Percentiles rank a stretch among this genome's conserved stretches.
Evolutionary conservation across 2,113 vertebrate species (phyloP).

Genomic region (Crotalus tigris): DNA sequence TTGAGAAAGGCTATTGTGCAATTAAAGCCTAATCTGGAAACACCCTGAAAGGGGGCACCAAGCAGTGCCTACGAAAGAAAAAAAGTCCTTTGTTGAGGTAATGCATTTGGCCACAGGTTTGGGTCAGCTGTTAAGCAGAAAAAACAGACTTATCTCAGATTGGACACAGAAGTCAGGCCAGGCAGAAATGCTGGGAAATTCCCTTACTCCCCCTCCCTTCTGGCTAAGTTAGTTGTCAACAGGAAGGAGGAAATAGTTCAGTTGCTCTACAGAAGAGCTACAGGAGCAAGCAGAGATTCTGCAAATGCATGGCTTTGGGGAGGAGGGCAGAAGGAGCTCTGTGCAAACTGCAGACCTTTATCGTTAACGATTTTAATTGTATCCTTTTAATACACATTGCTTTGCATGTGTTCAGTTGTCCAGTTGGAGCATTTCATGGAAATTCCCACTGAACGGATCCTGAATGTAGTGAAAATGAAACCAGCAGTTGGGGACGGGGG

Average conservation of each 20-base stretch:
- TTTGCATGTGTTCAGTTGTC: background rate
- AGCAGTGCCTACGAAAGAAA: background rate
- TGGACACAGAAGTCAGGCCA: background rate
- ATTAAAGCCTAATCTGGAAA: background rate
- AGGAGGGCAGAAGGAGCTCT: background rate
- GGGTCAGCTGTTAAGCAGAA: background rate
- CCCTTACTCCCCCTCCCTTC: background rate
- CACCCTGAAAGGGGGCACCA: background rate
- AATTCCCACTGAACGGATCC: background rate
- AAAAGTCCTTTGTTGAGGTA: background rate
- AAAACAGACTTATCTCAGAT: background rate
- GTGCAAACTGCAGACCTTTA: background rate
- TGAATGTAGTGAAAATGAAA: background rate
- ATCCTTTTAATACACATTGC: background rate
- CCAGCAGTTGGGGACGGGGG: background rate
- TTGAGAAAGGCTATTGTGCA: background rate
- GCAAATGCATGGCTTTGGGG: background rate
- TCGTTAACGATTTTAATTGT: background rate
- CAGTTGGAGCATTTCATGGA: background rate
- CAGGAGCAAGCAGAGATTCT: background rate
- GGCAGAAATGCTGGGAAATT: background rate
- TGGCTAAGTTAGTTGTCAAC: background rate
- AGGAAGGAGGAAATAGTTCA: conserved; percentile 1
- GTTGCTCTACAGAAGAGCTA: background rate
- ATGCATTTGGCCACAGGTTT: background rate